Percentiles rank a stretch among this genome's conserved stretches.
Conservation (phyloP, 2,113 vertebrate species). For the Hyperoodon ampullatus region DNA sequence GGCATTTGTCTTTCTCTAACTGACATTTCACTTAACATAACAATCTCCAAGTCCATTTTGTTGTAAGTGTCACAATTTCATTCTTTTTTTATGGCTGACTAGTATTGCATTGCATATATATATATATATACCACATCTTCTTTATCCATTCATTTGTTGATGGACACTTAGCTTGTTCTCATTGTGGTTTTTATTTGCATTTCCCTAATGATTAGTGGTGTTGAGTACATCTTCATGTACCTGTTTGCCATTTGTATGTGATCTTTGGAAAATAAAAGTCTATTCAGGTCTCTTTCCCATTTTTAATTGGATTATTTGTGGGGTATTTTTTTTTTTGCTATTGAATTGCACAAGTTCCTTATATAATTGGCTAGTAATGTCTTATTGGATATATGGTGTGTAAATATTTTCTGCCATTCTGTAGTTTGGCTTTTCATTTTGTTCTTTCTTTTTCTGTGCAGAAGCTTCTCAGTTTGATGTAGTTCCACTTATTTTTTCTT, state of each 20-base stretch:
- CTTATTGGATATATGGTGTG: neutral
- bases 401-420: neutral
- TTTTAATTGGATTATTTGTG: neutral
- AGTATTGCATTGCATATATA: neutral
- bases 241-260: neutral
- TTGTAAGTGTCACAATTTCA: neutral
- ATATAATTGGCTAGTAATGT: neutral
- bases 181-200: neutral
- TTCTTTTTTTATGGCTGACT: neutral
- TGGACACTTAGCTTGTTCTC: neutral
- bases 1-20: neutral
- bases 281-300: neutral
- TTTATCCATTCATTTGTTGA: neutral
- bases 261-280: neutral
- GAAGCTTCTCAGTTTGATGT: neutral
- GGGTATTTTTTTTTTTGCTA: neutral
- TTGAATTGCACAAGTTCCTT: neutral
- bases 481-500: neutral
- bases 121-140: neutral
- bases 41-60: neutral
- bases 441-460: neutral
- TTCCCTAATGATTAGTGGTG: neutral
- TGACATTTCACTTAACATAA: neutral
- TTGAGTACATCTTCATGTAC: neutral
- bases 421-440: neutral